These are phyloP conservation scores for Balanococcus diminutus DNA, from an alignment of 2,888 invertebrate genomes.

Conservation along the genomic window DNA sequence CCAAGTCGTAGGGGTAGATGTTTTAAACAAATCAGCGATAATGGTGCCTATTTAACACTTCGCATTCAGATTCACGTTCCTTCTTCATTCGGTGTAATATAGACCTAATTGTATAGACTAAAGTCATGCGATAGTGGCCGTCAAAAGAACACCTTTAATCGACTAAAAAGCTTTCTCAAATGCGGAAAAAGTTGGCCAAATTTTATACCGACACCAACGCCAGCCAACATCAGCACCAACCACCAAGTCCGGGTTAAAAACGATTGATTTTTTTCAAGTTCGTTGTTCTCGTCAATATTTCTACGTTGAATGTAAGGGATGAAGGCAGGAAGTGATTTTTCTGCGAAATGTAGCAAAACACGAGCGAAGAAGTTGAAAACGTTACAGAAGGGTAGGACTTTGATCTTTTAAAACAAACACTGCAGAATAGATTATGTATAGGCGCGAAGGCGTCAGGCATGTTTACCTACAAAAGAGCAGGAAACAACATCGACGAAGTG, in stretches of 20 bases:
- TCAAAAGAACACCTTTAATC: background rate
- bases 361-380: background rate
- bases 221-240: no score
- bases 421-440: background rate
- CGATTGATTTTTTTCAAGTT: slow-evolving; percentile 5
- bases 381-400: background rate
- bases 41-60: background rate
- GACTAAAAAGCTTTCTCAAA: background rate
- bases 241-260: background rate
- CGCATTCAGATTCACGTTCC: background rate
- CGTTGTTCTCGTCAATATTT: background rate
- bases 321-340: background rate
- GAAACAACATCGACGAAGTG: background rate
- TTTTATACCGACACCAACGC: background rate
- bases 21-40: background rate
- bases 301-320: no score
- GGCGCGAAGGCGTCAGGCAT: background rate
- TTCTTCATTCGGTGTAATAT: background rate
- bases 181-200: background rate
- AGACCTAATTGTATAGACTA: background rate
- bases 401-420: background rate
- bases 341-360: background rate
- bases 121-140: background rate
- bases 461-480: background rate
- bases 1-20: background rate